Conservation (phyloP, 2,797 vertebrate species). For the Cottoperca gobio region DNA sequence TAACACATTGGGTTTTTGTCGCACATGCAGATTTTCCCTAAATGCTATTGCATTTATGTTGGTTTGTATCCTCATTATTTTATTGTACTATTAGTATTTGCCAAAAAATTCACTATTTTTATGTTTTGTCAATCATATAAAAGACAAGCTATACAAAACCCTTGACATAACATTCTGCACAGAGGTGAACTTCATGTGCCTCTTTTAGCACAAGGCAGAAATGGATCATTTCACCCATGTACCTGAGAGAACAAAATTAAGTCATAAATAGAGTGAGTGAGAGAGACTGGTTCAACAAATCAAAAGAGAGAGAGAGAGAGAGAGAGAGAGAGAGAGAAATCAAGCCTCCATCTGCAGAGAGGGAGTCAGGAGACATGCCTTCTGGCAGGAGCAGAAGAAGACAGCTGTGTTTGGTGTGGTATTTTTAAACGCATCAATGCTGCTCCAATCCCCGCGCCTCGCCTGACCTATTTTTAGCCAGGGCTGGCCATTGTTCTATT, state of each 20-base stretch:
- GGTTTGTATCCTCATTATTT: neutral
- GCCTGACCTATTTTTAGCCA: slow-evolving; percentile 99
- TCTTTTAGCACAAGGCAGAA: slow-evolving; percentile 46
- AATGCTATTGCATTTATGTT: neutral
- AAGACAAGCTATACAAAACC: slow-evolving; percentile 16
- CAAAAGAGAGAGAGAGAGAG: slow-evolving; percentile 45
- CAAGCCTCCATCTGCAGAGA: slow-evolving; percentile 80
- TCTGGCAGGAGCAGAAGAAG: slow-evolving; percentile 90
- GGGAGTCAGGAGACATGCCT: slow-evolving; percentile 85
- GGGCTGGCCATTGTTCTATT: slow-evolving; percentile 99
- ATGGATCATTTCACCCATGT: slow-evolving; percentile 49
- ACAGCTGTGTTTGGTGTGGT: slow-evolving; percentile 99
- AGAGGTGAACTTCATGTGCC: slow-evolving; percentile 35
- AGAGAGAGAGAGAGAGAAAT: slow-evolving; percentile 48
- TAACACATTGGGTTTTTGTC: slow-evolving; percentile 24
- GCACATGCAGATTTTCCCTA: slow-evolving; percentile 30
- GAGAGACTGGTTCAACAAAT: slow-evolving; percentile 71
- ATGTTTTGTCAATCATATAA: slow-evolving; percentile 33
- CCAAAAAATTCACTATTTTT: slow-evolving; percentile 9
- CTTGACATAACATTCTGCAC: slow-evolving; percentile 15
- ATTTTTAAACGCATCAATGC: slow-evolving; percentile 99
- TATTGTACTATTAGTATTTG: neutral
- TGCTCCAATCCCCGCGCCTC: slow-evolving; percentile 97
- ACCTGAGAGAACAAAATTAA: slow-evolving; percentile 71
- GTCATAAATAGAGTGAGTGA: slow-evolving; percentile 63